Evolutionary conservation across 92 coral and sea anemone genomes (phyloP), one percentile per base, ranked within the genome.

Genomic region (Parazoanthus darwini): DNA sequence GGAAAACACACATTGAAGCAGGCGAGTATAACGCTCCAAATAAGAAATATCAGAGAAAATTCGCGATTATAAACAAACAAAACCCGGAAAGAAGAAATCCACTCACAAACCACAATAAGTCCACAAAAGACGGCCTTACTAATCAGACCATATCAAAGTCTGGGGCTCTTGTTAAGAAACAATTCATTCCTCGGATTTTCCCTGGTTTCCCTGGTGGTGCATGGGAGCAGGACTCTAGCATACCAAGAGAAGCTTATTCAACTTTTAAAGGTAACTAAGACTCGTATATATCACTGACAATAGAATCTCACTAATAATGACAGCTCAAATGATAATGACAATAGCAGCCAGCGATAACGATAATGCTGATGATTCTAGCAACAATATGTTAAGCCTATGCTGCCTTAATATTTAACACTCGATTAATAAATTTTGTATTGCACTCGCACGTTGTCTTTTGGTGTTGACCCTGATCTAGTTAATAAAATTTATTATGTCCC

Each of bases 161-260:
- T 29, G 44, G 78, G 23, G 20, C 35, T 10, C n/a, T 48, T 6
- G 35, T 35, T 26, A 84, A 84, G 65, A 84, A 84, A 74, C 94
- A 92, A 77, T 89, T 86, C 58, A 92, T 92, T 15, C 94, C 94
- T 1, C 48, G 86, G 51, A 35, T 77, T 39, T 38, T 75, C 33
- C 16, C 90, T 74, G 59, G 89, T 3, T 89, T 89, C 38, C 90
- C 92, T 58, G 87, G 79, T 84, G 70, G 78, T 48, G 66, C 87
- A 44, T 84, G 78, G 79, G 3, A 26, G 79, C 87, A 84, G 59
- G 87, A 71, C 7, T 8, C 79, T 15, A 46, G 43, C 70, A 33
- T 43, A 10, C 54, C 78, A 23, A 56, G 87, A 38, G 44, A 14
- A 44, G 11, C 48, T 36, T 84, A 26, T 48, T 48, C 87, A 29